Conservation (phyloP, 92 coral and sea anemone species). For the Phenganax marumi region DNA sequence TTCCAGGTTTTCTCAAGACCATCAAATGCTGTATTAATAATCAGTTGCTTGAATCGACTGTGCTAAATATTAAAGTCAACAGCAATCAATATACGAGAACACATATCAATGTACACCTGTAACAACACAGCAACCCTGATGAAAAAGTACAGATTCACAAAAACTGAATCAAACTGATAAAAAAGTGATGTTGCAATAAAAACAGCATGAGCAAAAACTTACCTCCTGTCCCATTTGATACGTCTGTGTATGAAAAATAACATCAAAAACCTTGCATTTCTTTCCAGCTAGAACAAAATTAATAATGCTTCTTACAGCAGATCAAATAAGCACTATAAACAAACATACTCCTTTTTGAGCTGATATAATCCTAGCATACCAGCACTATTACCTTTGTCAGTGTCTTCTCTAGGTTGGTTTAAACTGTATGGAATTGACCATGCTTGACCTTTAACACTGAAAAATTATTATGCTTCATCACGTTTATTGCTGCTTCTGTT, state of each 20-base stretch:
- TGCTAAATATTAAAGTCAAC: conserved; percentile 54
- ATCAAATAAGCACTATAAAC: neutral
- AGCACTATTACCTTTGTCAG: conserved; percentile 70
- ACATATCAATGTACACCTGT: too few relatives aligned
- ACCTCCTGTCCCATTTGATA: conserved; percentile 85
- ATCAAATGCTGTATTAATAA: conserved; percentile 83
- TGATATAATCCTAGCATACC: too few relatives aligned
- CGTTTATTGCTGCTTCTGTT: too few relatives aligned
- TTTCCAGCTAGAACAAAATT: conserved; percentile 69
- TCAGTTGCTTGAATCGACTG: conserved; percentile 73
- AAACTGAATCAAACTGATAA: too few relatives aligned
- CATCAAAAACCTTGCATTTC: conserved; percentile 84
- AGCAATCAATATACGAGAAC: neutral
- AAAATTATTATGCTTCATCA: neutral
- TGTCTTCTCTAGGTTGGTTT: conserved; percentile 83
- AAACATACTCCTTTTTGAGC: neutral
- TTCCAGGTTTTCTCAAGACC: conserved; percentile 75
- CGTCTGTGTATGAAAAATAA: conserved; percentile 81
- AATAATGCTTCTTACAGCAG: neutral
- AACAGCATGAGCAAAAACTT: neutral
- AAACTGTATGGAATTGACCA: conserved; percentile 93
- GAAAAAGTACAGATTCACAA: neutral
- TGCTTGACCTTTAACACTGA: conserved; percentile 78
- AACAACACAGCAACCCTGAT: too few relatives aligned
- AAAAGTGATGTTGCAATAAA: too few relatives aligned